Conservation (phyloP, 2,888 invertebrate species). For the Eueremaeus valkanovi region DNA sequence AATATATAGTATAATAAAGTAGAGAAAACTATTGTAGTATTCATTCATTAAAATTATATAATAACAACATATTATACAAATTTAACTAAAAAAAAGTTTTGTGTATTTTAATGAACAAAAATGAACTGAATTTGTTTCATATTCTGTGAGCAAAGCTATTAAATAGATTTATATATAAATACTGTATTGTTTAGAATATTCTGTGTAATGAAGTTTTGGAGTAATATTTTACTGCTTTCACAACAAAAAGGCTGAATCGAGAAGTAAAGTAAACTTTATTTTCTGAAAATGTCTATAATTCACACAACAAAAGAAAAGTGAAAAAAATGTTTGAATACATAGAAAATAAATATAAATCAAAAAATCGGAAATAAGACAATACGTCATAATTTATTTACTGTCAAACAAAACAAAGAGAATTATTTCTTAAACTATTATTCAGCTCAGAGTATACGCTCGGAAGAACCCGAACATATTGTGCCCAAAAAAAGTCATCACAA, state of each 20-base stretch:
- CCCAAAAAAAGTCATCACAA: too few relatives aligned
- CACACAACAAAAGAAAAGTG: neutral
- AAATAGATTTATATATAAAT: too few relatives aligned
- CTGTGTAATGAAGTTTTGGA: too few relatives aligned
- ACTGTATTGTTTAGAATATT: too few relatives aligned
- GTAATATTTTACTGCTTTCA: neutral
- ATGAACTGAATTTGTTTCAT: too few relatives aligned
- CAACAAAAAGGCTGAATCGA: neutral
- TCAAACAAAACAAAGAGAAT: slow-evolving; percentile 12
- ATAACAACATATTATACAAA: too few relatives aligned
- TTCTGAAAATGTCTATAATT: slow-evolving; percentile 2
- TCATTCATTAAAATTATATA: too few relatives aligned
- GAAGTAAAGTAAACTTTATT: neutral
- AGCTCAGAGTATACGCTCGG: neutral
- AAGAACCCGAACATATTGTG: neutral
- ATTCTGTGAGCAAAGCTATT: neutral
- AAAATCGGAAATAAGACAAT: slow-evolving; percentile 11
- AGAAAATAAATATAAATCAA: neutral
- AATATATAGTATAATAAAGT: too few relatives aligned
- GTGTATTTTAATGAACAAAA: neutral
- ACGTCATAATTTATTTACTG: slow-evolving; percentile 13
- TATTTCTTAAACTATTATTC: slow-evolving; percentile 12
- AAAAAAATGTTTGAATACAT: neutral
- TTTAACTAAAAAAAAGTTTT: too few relatives aligned
- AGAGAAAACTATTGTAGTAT: too few relatives aligned